These are phyloP conservation scores for Choloepus didactylus DNA, from an alignment of 2,797 vertebrate species.

Conservation along the genomic window DNA sequence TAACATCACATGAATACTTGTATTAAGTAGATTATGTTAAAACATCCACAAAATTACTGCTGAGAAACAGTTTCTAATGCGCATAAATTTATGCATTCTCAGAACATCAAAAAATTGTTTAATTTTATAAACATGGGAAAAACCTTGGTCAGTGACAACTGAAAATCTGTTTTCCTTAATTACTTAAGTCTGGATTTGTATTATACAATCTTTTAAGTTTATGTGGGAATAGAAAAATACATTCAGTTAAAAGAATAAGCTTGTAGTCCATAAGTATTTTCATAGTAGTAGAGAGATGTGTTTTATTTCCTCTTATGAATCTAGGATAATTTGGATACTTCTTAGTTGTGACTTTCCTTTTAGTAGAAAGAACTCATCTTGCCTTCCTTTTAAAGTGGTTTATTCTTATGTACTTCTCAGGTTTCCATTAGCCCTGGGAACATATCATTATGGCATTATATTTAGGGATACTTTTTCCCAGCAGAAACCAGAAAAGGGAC, in stretches of 20 bases:
- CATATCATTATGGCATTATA: slow-evolving; percentile 3
- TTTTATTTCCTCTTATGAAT: slow-evolving; percentile 49
- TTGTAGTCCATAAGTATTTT: slow-evolving; percentile 31
- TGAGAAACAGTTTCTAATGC: slow-evolving; percentile 60
- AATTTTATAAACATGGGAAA: slow-evolving; percentile 61
- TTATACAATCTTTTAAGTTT: slow-evolving; percentile 29
- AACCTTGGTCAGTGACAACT: slow-evolving; percentile 63
- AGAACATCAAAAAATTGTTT: slow-evolving; percentile 65
- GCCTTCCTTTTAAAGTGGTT: slow-evolving; percentile 39
- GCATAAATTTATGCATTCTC: slow-evolving; percentile 78
- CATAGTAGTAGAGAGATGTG: not conserved
- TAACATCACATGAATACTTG: slow-evolving; percentile 65
- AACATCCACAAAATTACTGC: slow-evolving; percentile 77
- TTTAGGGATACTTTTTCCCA: slow-evolving; percentile 2
- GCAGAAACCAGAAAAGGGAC: not conserved
- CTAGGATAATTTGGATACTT: slow-evolving; percentile 50
- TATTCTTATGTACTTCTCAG: slow-evolving; percentile 42
- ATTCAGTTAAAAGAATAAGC: slow-evolving; percentile 9
- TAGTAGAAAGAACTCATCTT: slow-evolving; percentile 5
- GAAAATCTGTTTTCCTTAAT: slow-evolving; percentile 58
- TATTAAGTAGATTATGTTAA: slow-evolving; percentile 62
- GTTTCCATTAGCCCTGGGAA: not conserved
- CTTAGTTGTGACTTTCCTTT: slow-evolving; percentile 33
- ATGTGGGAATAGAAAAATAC: slow-evolving; percentile 39
- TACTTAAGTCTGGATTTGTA: slow-evolving; percentile 33